A percentile compares a stretch with the other conserved stretches of the same genome.
phyloP scores from a whole-genome alignment of 1,140 invertebrate species.

The Harlomillsia oculata region DNA sequence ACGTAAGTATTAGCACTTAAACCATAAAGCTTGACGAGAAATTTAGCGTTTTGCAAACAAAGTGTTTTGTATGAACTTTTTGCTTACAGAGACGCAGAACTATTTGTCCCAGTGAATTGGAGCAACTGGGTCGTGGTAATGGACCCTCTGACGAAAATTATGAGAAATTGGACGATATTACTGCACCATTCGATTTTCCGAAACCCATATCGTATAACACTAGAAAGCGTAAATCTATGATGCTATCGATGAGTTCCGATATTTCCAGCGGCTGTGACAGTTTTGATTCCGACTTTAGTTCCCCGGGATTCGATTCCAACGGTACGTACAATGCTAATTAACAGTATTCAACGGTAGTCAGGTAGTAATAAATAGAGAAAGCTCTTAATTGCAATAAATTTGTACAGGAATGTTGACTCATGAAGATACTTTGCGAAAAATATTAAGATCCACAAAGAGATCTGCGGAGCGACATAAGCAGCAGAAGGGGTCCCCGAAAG shows the following conservation, averaged over 20 bases:
- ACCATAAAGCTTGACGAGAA: neutral
- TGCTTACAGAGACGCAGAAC: slow-evolving; percentile 6
- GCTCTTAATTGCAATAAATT: too few species aligned
- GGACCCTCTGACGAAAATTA: neutral
- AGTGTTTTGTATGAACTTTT: neutral
- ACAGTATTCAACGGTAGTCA: too few species aligned
- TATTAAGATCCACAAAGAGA: too few species aligned
- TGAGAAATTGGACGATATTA: neutral
- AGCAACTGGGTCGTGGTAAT: neutral
- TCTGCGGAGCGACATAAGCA: too few species aligned
- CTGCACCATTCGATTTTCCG: neutral
- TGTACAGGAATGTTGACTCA: too few species aligned
- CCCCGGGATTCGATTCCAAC: too few species aligned
- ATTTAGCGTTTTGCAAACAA: neutral
- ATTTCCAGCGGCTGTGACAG: neutral
- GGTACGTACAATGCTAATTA: too few species aligned
- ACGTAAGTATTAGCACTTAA: neutral
- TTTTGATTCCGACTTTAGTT: neutral
- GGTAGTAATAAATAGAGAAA: too few species aligned
- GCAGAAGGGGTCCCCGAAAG: too few species aligned
- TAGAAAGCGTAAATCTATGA: too few species aligned
- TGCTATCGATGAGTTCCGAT: neutral
- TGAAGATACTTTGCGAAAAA: too few species aligned
- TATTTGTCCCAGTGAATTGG: slow-evolving; percentile 3
- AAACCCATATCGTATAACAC: neutral